A percentile compares a stretch with the other conserved stretches of the same genome.
These are phyloP conservation scores for Tholera decimalis DNA, from an alignment of 2,888 invertebrate species.

Conservation along the genomic window DNA sequence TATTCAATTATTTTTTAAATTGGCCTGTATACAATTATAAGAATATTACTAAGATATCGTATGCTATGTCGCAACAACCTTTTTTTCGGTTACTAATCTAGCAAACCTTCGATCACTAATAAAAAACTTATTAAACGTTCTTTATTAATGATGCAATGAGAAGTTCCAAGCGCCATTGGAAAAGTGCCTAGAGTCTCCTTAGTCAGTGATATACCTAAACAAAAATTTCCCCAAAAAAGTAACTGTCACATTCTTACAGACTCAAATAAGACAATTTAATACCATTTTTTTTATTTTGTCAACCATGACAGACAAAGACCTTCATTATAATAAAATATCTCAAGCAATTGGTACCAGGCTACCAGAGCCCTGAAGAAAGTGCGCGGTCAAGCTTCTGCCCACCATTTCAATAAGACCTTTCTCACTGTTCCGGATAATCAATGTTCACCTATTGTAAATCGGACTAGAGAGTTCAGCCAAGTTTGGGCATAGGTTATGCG, in stretches of 20 bases:
- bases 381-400: conserved; percentile 72
- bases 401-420: conserved; percentile 62
- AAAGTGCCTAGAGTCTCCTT: neutral
- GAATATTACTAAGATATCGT: too few species aligned
- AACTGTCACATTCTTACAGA: conserved; percentile 2
- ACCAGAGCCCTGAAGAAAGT: conserved; percentile 80
- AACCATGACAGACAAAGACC: conserved; percentile 73
- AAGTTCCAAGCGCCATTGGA: neutral
- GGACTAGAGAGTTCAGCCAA: conserved; percentile 68
- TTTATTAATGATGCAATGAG: too few species aligned
- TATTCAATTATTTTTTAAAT: too few species aligned
- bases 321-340: conserved; percentile 84
- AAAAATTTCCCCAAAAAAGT: neutral
- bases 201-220: neutral
- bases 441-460: conserved; percentile 40
- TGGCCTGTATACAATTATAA: too few species aligned
- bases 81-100: too few species aligned
- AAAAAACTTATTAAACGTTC: too few species aligned
- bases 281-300: conserved; percentile 73
- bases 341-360: conserved; percentile 87
- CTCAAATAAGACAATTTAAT: conserved; percentile 62
- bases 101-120: too few species aligned
- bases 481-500: conserved; percentile 66
- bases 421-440: conserved; percentile 45
- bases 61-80: too few species aligned